Conservation (phyloP, 2,113 vertebrate genomes). For the Bubo scandiacus region DNA sequence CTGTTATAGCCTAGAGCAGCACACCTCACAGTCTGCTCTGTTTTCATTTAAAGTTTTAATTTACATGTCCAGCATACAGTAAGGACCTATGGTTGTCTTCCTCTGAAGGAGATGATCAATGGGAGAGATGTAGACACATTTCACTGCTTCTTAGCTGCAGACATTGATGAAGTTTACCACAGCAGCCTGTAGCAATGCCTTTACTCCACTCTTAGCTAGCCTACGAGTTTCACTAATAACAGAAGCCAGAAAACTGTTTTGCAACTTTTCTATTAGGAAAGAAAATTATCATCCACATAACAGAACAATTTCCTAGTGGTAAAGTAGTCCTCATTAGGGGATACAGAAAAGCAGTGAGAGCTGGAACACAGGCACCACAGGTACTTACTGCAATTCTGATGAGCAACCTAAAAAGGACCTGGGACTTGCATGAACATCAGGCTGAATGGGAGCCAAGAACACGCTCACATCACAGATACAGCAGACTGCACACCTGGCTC, state of each 20-base stretch:
- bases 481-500: not conserved
- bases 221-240: conserved; percentile 51
- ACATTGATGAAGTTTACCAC: conserved; percentile 57
- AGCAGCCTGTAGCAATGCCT: conserved; percentile 30
- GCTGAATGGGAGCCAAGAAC: not conserved
- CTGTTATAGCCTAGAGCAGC: not conserved
- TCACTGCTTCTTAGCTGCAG: conserved; percentile 55
- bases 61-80: conserved; percentile 27
- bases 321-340: not conserved
- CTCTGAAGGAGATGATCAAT: conserved; percentile 60
- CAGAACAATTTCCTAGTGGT: not conserved
- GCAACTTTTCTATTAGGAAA: conserved; percentile 24
- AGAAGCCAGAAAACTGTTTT: conserved; percentile 36
- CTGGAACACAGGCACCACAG: not conserved
- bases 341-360: not conserved
- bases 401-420: not conserved
- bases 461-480: not conserved
- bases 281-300: not conserved
- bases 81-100: conserved; percentile 37
- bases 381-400: not conserved
- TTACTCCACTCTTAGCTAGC: conserved; percentile 1
- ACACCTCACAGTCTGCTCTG: conserved; percentile 36
- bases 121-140: conserved; percentile 33
- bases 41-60: conserved; percentile 64
- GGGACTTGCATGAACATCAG: not conserved